A percentile compares a stretch with the other conserved stretches of the same genome.
These are phyloP conservation scores for Pyrrhosoma nymphula DNA, from an alignment of 2,888 invertebrate genomes.

Conservation along the genomic window DNA sequence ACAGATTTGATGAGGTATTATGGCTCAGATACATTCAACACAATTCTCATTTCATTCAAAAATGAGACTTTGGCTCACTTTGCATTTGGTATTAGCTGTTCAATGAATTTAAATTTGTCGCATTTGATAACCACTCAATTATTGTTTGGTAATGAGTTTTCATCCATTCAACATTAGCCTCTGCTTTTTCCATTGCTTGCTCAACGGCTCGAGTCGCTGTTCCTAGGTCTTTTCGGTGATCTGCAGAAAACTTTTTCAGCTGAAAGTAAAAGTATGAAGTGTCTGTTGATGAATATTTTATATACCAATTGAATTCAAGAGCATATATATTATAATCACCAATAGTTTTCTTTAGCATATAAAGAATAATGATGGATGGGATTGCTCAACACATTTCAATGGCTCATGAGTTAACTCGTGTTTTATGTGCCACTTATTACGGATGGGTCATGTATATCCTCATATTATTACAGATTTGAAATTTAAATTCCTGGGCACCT, in stretches of 20 bases:
- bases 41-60: neutral
- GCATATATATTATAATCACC: too few relatives aligned
- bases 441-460: too few relatives aligned
- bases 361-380: too few relatives aligned
- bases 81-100: constrained; percentile 51
- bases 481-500: too few relatives aligned
- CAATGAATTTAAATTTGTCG: constrained; percentile 33
- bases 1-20: constrained; percentile 60
- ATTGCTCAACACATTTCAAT: too few relatives aligned
- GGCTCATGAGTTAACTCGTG: too few relatives aligned
- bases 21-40: constrained; percentile 32
- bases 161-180: constrained; percentile 92
- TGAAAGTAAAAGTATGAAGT: constrained; percentile 75
- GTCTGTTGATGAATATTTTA: neutral
- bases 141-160: constrained; percentile 86
- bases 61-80: neutral
- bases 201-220: constrained; percentile 84
- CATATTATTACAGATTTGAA: too few relatives aligned
- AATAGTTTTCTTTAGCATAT: too few relatives aligned
- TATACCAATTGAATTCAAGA: too few relatives aligned
- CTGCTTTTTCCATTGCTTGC: constrained; percentile 89
- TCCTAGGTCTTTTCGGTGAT: constrained; percentile 84
- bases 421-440: too few relatives aligned
- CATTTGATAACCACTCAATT: constrained; percentile 84
- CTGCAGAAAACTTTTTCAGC: constrained; percentile 85